Conservation (phyloP, 1,140 invertebrate species). For the Heliothis virescens region DNA sequence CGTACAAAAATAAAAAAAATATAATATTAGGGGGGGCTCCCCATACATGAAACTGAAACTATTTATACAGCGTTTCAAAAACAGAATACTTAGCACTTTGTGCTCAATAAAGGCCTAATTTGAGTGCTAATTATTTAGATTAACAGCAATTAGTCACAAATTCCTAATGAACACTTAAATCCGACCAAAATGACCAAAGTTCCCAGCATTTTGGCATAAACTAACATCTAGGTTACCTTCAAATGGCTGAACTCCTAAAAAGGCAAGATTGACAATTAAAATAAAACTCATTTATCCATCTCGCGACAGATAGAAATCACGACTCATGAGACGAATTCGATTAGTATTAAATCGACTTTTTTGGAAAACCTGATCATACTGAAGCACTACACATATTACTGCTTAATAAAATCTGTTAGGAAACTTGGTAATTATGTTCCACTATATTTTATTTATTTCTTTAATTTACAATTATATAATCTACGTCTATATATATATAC, state of each 20-base stretch:
- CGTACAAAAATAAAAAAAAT: no score
- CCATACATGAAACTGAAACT: no score
- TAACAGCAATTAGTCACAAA: background rate
- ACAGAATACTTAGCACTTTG: no score
- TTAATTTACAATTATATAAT: no score
- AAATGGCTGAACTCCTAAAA: constrained; percentile 8
- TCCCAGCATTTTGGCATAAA: constrained; percentile 5
- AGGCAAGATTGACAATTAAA: constrained; percentile 5
- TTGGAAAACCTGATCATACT: background rate
- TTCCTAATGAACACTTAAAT: background rate
- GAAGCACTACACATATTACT: no score
- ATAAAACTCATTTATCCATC: background rate
- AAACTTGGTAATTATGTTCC: no score
- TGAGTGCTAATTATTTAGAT: background rate
- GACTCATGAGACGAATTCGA: background rate
- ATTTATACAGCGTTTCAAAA: no score
- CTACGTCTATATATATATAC: no score
- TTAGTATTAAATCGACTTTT: constrained; percentile 5
- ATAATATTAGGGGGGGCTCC: no score
- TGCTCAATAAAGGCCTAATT: no score
- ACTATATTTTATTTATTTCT: no score
- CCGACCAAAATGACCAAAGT: background rate
- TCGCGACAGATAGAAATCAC: background rate
- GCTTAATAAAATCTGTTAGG: no score
- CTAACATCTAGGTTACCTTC: background rate